Conservation (phyloP, 2,797 vertebrate species). For the Neosilurus hyrtlii region DNA sequence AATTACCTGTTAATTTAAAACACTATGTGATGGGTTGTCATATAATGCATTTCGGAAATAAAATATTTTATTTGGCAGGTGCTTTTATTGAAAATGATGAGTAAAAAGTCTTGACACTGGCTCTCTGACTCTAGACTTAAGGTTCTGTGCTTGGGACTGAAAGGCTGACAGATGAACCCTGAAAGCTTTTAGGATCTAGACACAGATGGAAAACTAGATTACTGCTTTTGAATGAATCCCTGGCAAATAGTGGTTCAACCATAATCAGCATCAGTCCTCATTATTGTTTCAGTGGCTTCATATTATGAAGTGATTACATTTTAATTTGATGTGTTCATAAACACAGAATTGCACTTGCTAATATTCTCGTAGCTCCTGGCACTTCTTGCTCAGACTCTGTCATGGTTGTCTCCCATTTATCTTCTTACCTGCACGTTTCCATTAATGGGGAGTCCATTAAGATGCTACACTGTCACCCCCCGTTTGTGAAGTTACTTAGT, state of each 20-base stretch:
- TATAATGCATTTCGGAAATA: neutral
- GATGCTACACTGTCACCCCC: conserved; percentile 32
- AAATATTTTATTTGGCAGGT: conserved; percentile 1
- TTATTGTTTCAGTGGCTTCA: conserved; percentile 26
- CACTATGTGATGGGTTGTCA: neutral
- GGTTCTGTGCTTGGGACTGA: too few relatives aligned
- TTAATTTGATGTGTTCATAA: conserved; percentile 30
- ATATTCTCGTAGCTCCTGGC: conserved; percentile 39
- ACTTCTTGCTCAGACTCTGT: conserved; percentile 15
- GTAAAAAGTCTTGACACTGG: neutral
- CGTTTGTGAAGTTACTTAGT: conserved; percentile 31
- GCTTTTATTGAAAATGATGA: neutral
- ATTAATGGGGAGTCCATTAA: conserved; percentile 39
- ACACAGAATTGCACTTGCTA: conserved; percentile 10
- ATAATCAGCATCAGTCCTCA: conserved; percentile 19
- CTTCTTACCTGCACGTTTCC: conserved; percentile 34
- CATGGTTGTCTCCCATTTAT: conserved; percentile 22
- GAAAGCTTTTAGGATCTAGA: conserved; percentile 31
- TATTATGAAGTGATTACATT: conserved; percentile 29
- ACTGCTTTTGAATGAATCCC: conserved; percentile 23
- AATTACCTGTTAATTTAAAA: neutral
- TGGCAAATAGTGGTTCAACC: conserved; percentile 25
- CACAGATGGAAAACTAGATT: conserved; percentile 14
- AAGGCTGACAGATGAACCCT: too few relatives aligned
- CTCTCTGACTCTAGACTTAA: neutral